Evolutionary conservation across 64 coral and sea anemone species (phyloP).

Genomic region (Pachyseris speciosa): DNA sequence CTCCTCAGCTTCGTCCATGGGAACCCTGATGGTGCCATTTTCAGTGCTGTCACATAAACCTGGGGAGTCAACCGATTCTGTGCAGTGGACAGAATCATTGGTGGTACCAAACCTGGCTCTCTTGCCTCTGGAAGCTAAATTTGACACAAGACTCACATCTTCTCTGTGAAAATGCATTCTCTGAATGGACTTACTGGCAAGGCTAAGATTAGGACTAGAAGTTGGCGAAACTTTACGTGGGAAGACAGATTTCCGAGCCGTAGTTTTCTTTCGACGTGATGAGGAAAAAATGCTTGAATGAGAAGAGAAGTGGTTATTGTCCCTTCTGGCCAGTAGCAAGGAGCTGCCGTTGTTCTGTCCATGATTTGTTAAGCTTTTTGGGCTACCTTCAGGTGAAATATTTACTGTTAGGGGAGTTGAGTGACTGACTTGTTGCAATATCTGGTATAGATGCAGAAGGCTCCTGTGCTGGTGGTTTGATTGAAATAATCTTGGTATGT

Average conservation of each 20-base stretch:
- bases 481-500: neutral
- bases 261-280: slow-evolving; percentile 30
- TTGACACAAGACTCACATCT: too few species aligned
- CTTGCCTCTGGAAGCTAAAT: neutral
- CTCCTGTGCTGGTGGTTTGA: neutral
- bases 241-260: slow-evolving; percentile 9
- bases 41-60: slow-evolving; percentile 42
- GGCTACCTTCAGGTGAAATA: slow-evolving; percentile 16
- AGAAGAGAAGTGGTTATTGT: neutral
- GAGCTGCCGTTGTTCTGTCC: neutral
- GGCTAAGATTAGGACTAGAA: neutral
- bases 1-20: neutral
- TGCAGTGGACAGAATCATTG: neutral
- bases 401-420: slow-evolving; percentile 4
- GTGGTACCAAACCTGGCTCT: neutral
- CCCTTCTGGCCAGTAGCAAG: slow-evolving; percentile 16
- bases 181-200: neutral
- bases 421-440: neutral
- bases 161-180: neutral
- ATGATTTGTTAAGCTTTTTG: neutral
- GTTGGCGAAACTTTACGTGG: slow-evolving; percentile 1
- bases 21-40: neutral
- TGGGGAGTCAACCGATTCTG: slow-evolving; percentile 20
- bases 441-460: neutral
- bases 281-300: neutral